Evolutionary conservation across 2,888 invertebrate genomes (phyloP).

Genomic region (Bombyx huttoni): DNA sequence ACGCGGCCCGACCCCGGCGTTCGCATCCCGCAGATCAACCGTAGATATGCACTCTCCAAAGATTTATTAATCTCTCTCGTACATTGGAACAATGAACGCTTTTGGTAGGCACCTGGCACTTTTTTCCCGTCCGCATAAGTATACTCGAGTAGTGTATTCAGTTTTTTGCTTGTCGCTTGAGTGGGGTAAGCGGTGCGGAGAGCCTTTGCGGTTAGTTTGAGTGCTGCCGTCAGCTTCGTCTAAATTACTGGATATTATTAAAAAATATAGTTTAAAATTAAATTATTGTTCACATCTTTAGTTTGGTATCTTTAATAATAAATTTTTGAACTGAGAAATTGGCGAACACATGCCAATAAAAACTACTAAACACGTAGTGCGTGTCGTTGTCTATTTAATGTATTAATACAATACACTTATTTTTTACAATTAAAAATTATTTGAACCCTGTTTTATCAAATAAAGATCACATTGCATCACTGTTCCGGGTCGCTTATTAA

Average conservation of each 20-base stretch:
- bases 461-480: constrained; percentile 6
- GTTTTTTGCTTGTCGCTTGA: constrained; percentile 45
- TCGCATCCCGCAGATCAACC: constrained; percentile 67
- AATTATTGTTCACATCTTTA: too few species aligned
- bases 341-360: neutral
- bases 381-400: too few species aligned
- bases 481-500: constrained; percentile 14
- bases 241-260: neutral
- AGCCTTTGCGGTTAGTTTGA: constrained; percentile 32
- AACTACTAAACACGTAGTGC: neutral
- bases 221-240: constrained; percentile 6
- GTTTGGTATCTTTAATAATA: too few species aligned
- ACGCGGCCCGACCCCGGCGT: constrained; percentile 58
- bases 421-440: neutral
- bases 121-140: constrained; percentile 56
- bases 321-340: too few species aligned
- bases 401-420: too few species aligned
- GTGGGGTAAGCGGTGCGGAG: constrained; percentile 39
- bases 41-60: constrained; percentile 65
- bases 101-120: constrained; percentile 65
- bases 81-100: constrained; percentile 64
- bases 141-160: constrained; percentile 43
- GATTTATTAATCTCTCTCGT: constrained; percentile 69
- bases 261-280: too few species aligned
- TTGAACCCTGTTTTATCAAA: constrained; percentile 1